Base-by-base conservation (phyloP, 2,888 invertebrate species). In the Hartigia nigra region DNA sequence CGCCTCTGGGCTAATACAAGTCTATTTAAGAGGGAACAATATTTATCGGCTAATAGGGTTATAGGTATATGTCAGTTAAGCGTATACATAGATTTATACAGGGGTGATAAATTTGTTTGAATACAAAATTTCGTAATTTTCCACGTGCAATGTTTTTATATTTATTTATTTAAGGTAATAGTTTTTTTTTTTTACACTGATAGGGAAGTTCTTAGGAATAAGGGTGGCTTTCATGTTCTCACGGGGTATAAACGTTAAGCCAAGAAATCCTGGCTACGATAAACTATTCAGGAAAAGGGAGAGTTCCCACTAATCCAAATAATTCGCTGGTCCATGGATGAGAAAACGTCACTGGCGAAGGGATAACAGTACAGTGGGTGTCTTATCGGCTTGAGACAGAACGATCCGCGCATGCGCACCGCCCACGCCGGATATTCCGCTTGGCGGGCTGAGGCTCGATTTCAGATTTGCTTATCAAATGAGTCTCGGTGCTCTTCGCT, bases 391-490 rank as follows among this genome's bases (percentile, higher is more conserved):
- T 32, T 55, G 76, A 76, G 36, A 78, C 78, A 78, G 78, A 78
- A 70, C 75, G 78, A 78, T 75, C 70, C 75, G 76, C n/a, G 78
- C 75, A 36, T 72, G 36, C 70, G 75, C 37, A 34, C 23, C 78
- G 74, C 37, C 69, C 72, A 14, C 72, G 31, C 31, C 72, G 31
- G 72, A 72, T 72, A 12, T 72, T 72, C 12, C 72, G 72, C 31
- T 14, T 72, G 32, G 69, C 77, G 23, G 31, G 12, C 37, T n/a
- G 77, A 32, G 75, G 31, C 74, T 37, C 75, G 69, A 75, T 74
- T 74, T 77, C 31, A 70, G 76, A 78, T 78, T 75, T 78, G 78
- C 78, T 78, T 78, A 78, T 78, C 78, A 75, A 78, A 78, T 55
- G 39, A 55, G 39, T 23, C 2, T 2, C 35, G 35, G 35, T 37